These are phyloP conservation scores for Stictocephala bisonia DNA, from an alignment of 2,888 invertebrate species.

Conservation along the genomic window DNA sequence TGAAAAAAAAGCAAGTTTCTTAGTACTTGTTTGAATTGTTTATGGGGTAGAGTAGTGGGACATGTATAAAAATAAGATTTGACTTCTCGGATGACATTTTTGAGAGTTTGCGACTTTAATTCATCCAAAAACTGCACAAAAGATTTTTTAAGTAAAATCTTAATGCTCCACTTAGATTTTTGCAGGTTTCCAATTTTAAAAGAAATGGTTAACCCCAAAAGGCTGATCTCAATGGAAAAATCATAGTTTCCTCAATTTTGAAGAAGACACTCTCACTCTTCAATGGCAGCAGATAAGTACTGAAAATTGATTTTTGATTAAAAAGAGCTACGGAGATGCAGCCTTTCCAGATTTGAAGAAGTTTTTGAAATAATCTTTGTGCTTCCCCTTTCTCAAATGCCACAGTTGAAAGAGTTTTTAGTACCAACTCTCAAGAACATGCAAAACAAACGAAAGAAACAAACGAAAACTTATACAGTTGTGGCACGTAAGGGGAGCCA, in stretches of 20 bases:
- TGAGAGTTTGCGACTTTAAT: slow-evolving; percentile 24
- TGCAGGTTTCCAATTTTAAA: slow-evolving; percentile 42
- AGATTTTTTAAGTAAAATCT: slow-evolving; percentile 5
- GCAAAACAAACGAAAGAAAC: slow-evolving; percentile 39
- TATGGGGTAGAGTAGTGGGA: background rate
- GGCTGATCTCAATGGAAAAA: slow-evolving; percentile 43
- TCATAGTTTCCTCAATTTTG: too few relatives aligned
- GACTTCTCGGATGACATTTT: slow-evolving; percentile 37
- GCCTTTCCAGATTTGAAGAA: slow-evolving; percentile 25
- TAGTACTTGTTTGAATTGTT: background rate
- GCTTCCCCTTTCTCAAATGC: slow-evolving; percentile 57
- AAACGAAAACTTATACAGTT: background rate
- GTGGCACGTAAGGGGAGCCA: background rate
- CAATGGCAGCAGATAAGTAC: too few relatives aligned
- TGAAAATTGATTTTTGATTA: slow-evolving; percentile 26
- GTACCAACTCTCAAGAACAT: slow-evolving; percentile 52
- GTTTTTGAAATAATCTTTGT: slow-evolving; percentile 36
- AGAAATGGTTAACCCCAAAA: slow-evolving; percentile 6
- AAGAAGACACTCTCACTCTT: too few relatives aligned
- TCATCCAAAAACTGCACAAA: slow-evolving; percentile 30
- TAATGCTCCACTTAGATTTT: slow-evolving; percentile 23
- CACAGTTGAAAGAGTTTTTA: slow-evolving; percentile 57
- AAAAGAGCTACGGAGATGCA: background rate
- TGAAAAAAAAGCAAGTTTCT: too few relatives aligned
- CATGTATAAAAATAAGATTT: slow-evolving; percentile 23